Percentiles rank a stretch among this genome's conserved stretches.
Conservation (phyloP, 2,888 invertebrate genomes). For the Amblyteles armatorius region DNA sequence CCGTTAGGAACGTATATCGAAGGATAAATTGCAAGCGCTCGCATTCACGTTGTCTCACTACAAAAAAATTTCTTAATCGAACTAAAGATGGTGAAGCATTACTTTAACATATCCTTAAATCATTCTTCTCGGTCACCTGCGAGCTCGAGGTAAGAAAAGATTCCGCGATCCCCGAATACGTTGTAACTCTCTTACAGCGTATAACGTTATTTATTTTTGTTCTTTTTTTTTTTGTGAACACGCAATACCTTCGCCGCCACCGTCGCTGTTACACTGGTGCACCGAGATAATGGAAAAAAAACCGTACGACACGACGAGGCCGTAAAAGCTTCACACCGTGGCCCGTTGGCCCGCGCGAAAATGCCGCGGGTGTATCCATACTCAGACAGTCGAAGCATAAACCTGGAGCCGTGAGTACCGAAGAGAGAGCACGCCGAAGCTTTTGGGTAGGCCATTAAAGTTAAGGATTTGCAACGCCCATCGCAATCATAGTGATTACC, state of each 20-base stretch:
- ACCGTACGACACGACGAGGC: conserved; percentile 77
- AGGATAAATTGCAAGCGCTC: background rate
- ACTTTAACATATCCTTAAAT: conserved; percentile 56
- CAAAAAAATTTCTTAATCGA: conserved; percentile 39
- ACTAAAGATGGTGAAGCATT: conserved; percentile 39
- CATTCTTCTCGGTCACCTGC: conserved; percentile 33
- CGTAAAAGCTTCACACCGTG: conserved; percentile 77
- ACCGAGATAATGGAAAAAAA: conserved; percentile 67
- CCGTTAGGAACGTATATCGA: background rate
- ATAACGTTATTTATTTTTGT: conserved; percentile 56
- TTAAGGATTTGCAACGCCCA: conserved; percentile 80
- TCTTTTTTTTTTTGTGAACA: conserved; percentile 22
- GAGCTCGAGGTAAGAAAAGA: conserved; percentile 46
- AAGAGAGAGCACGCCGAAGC: conserved; percentile 66
- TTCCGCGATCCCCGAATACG: conserved; percentile 46
- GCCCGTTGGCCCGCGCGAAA: conserved; percentile 50
- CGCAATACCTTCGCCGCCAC: conserved; percentile 24
- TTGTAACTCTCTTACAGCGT: conserved; percentile 45
- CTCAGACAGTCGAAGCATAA: conserved; percentile 26
- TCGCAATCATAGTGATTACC: conserved; percentile 81
- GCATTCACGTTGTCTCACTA: background rate
- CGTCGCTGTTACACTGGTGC: conserved; percentile 61
- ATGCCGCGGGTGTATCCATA: conserved; percentile 45
- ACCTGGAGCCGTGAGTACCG: conserved; percentile 31
- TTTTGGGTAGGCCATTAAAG: conserved; percentile 81